These are phyloP conservation scores for Melinaea marsaeus DNA, from an alignment of 2,888 invertebrate species.

Conservation along the genomic window DNA sequence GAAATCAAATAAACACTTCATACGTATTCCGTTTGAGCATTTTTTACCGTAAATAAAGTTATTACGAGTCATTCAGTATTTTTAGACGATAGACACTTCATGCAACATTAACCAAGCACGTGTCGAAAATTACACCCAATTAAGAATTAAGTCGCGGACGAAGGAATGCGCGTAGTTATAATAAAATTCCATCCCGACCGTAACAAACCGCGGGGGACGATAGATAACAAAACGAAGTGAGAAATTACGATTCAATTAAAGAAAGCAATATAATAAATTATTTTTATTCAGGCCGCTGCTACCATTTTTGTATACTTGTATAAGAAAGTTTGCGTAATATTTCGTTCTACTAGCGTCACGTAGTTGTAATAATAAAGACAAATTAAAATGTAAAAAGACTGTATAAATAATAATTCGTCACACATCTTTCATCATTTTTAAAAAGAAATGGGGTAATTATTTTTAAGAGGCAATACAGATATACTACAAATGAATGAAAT, in stretches of 20 bases:
- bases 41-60: neutral
- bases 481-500: neutral
- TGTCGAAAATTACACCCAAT: constrained; percentile 37
- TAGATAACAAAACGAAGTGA: constrained; percentile 39
- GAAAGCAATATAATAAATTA: constrained; percentile 46
- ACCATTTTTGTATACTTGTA: neutral
- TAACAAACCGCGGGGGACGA: constrained; percentile 34
- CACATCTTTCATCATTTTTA: neutral
- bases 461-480: neutral
- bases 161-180: constrained; percentile 22
- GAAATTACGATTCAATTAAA: constrained; percentile 50
- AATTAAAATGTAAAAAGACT: neutral
- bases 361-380: neutral
- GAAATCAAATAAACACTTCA: neutral
- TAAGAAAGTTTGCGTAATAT: no score
- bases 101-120: constrained; percentile 29
- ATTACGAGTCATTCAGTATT: neutral
- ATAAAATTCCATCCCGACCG: constrained; percentile 30
- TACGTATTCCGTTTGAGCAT: neutral
- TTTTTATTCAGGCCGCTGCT: constrained; percentile 39
- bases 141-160: constrained; percentile 34
- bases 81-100: constrained; percentile 16
- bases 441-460: neutral
- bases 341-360: no score
- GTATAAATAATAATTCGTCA: neutral